Conservation (phyloP, 1,140 invertebrate genomes). For the Bicyclus anynana region DNA sequence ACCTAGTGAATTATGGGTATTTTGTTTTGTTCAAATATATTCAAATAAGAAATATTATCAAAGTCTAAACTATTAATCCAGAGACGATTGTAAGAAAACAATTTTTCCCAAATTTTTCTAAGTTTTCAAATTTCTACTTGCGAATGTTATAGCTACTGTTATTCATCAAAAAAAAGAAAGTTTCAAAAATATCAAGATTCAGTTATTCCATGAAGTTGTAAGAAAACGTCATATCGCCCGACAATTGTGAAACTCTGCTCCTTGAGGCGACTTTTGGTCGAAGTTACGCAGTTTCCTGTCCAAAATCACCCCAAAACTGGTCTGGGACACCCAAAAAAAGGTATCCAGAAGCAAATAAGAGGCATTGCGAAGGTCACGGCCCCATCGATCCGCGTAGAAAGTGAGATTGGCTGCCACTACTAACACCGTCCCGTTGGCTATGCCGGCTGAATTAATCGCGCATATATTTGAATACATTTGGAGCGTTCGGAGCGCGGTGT, state of each 20-base stretch:
- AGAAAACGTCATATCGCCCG: neutral
- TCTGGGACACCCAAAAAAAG: slow-evolving; percentile 41
- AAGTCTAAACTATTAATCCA: no score
- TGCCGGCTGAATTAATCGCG: slow-evolving; percentile 81
- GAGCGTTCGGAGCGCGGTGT: slow-evolving; percentile 62
- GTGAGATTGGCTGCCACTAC: slow-evolving; percentile 73
- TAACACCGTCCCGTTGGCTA: slow-evolving; percentile 76
- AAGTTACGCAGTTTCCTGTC: neutral
- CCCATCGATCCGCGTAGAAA: slow-evolving; percentile 76
- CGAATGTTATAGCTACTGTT: no score
- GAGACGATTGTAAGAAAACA: no score
- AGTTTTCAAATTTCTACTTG: no score
- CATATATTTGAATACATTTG: slow-evolving; percentile 83
- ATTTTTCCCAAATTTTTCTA: no score
- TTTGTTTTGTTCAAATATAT: no score
- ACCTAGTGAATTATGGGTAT: no score
- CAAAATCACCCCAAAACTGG: slow-evolving; percentile 6
- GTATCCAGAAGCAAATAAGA: slow-evolving; percentile 62
- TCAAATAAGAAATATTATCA: no score
- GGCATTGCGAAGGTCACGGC: slow-evolving; percentile 72
- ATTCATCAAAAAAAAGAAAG: no score
- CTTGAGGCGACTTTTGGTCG: neutral
- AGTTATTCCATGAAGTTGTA: neutral
- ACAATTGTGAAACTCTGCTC: neutral
- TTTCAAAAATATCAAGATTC: no score